Percentiles rank a stretch among this genome's conserved stretches.
phyloP scores from a whole-genome alignment of 2,113 vertebrate species.

The Gobiocypris rarus region DNA sequence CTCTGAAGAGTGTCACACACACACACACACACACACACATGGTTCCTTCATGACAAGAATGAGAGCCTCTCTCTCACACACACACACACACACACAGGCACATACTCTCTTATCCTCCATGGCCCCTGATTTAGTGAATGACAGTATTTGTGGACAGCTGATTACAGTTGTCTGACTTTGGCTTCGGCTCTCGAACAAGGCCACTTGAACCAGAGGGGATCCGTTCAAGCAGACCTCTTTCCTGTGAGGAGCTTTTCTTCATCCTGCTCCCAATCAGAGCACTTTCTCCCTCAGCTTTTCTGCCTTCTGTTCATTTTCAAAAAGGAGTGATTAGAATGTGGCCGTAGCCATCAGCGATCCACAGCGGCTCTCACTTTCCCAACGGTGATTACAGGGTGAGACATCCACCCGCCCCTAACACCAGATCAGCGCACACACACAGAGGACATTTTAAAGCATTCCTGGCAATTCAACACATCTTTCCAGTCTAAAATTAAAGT shows the following conservation, averaged over 20 bases:
- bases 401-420: constrained; percentile 16
- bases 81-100: neutral
- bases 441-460: neutral
- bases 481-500: neutral
- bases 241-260: constrained; percentile 26
- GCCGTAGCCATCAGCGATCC: constrained; percentile 12
- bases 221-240: constrained; percentile 44
- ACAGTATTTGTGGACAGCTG: constrained; percentile 55
- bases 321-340: constrained; percentile 46
- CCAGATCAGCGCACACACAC: neutral
- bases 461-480: neutral
- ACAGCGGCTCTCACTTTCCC: neutral
- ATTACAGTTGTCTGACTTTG: constrained; percentile 59
- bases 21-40: constrained; percentile 1
- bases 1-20: constrained; percentile 42
- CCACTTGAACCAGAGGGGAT: constrained; percentile 50
- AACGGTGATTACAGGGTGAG: constrained; percentile 17
- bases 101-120: constrained; percentile 36
- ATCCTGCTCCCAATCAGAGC: constrained; percentile 47
- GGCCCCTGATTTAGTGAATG: constrained; percentile 53
- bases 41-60: constrained; percentile 6
- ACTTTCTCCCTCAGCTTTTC: constrained; percentile 21
- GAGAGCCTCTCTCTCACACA: constrained; percentile 3
- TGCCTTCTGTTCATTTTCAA: constrained; percentile 46
- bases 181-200: constrained; percentile 45